Percentiles rank a stretch among this genome's conserved stretches.
phyloP scores from a whole-genome alignment of 2,797 vertebrate genomes.

The Myripristis murdjan region DNA sequence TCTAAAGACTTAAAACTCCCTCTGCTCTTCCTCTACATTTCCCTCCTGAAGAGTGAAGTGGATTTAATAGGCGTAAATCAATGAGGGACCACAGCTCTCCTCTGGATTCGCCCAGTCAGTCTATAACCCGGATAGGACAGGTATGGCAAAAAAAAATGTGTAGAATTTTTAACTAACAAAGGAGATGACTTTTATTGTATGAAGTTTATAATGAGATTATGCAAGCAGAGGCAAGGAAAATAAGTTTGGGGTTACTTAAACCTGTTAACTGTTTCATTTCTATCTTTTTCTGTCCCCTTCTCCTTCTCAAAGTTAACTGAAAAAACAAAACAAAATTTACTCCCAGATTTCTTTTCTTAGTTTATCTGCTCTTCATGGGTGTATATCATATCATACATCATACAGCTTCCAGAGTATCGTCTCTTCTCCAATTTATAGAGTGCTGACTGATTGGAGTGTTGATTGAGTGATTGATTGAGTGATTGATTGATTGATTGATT shows the following conservation, averaged over 20 bases:
- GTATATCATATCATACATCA: neutral
- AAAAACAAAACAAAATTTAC: too few species aligned
- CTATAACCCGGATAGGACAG: too few species aligned
- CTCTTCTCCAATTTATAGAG: neutral
- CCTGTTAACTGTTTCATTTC: neutral
- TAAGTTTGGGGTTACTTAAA: neutral
- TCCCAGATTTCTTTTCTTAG: neutral
- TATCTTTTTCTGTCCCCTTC: neutral
- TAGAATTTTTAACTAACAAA: too few species aligned
- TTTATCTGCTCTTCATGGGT: neutral
- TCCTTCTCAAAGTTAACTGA: too few species aligned
- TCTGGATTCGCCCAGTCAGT: too few species aligned
- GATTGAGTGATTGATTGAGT: conserved; percentile 15
- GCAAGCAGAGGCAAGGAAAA: neutral
- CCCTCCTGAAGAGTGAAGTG: too few species aligned
- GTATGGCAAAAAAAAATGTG: too few species aligned
- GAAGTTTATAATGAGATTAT: neutral
- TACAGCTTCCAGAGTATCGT: neutral
- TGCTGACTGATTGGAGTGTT: conserved; percentile 3
- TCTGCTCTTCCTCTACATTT: too few species aligned
- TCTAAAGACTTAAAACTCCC: too few species aligned
- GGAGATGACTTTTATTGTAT: too few species aligned
- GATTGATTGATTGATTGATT: conserved; percentile 16
- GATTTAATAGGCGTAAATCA: too few species aligned
- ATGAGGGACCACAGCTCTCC: too few species aligned